These are phyloP conservation scores for Cephus nigrinus DNA, from an alignment of 2,888 invertebrate species.

Conservation along the genomic window DNA sequence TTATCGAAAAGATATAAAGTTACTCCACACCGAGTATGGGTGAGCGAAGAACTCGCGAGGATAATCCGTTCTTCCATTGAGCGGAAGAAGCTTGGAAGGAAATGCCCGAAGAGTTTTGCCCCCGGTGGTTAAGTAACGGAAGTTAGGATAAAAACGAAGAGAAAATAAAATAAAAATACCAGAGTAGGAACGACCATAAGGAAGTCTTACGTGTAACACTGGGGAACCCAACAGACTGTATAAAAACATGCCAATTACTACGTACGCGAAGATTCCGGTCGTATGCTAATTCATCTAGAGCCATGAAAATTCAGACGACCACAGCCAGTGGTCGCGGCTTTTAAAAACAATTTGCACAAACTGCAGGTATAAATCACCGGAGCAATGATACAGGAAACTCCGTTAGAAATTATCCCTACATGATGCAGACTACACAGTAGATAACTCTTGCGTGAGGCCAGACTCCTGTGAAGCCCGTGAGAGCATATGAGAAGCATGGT, in stretches of 20 bases:
- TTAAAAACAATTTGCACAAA: slow-evolving; percentile 19
- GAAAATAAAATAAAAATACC: neutral
- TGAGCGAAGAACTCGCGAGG: neutral
- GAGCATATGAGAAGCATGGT: neutral
- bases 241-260: neutral
- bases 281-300: neutral
- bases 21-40: neutral
- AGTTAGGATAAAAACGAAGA: neutral
- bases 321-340: neutral
- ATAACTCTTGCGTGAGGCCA: neutral
- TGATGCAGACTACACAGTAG: slow-evolving; percentile 3
- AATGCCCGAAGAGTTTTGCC: neutral
- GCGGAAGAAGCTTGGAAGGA: neutral
- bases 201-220: neutral
- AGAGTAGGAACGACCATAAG: neutral
- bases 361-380: slow-evolving; percentile 15
- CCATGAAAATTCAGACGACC: neutral
- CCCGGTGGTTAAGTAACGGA: neutral
- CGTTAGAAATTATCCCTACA: slow-evolving; percentile 13
- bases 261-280: neutral
- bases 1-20: neutral
- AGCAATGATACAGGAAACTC: slow-evolving; percentile 21
- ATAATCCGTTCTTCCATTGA: neutral
- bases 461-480: neutral
- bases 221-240: neutral